A percentile compares a stretch with the other conserved stretches of the same genome.
Conservation (phyloP, 2,113 vertebrate species). For the Bagarius yarrelli region DNA sequence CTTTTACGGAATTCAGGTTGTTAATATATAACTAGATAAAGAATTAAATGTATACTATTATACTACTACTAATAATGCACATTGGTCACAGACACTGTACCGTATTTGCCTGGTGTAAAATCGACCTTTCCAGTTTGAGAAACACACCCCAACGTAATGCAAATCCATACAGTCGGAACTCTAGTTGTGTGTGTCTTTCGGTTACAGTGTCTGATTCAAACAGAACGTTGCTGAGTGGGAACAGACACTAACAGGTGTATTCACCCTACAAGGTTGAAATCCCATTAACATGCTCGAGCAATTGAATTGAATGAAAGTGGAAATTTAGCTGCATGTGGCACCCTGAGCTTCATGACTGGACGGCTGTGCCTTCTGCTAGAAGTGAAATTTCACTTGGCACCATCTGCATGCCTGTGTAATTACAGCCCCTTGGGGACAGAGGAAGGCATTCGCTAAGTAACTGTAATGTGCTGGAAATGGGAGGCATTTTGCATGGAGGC, state of each 20-base stretch:
- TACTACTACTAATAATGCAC: background rate
- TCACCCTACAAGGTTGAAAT: slow-evolving; percentile 67
- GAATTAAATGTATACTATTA: no score
- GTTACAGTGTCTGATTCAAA: slow-evolving; percentile 28
- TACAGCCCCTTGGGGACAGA: slow-evolving; percentile 60
- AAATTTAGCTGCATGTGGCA: slow-evolving; percentile 57
- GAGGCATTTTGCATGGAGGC: slow-evolving; percentile 42
- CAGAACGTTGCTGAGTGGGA: slow-evolving; percentile 12
- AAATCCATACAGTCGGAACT: slow-evolving; percentile 36
- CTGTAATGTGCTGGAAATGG: slow-evolving; percentile 56
- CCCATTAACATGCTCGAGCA: slow-evolving; percentile 57
- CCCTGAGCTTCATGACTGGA: slow-evolving; percentile 58
- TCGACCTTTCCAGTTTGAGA: slow-evolving; percentile 10
- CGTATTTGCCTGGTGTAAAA: slow-evolving; percentile 8
- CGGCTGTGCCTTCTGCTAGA: slow-evolving; percentile 58
- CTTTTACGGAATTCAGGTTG: no score
- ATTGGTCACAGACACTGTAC: background rate
- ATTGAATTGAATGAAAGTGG: slow-evolving; percentile 58
- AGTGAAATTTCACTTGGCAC: slow-evolving; percentile 57
- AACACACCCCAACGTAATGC: slow-evolving; percentile 26
- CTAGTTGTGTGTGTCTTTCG: slow-evolving; percentile 51
- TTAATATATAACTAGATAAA: no score
- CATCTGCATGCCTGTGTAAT: slow-evolving; percentile 63
- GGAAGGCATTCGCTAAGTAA: slow-evolving; percentile 49
- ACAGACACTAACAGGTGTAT: slow-evolving; percentile 49